Percentiles rank a stretch among this genome's conserved stretches.
phyloP scores from a whole-genome alignment of 2,888 invertebrate species.

The Hyalella azteca region DNA sequence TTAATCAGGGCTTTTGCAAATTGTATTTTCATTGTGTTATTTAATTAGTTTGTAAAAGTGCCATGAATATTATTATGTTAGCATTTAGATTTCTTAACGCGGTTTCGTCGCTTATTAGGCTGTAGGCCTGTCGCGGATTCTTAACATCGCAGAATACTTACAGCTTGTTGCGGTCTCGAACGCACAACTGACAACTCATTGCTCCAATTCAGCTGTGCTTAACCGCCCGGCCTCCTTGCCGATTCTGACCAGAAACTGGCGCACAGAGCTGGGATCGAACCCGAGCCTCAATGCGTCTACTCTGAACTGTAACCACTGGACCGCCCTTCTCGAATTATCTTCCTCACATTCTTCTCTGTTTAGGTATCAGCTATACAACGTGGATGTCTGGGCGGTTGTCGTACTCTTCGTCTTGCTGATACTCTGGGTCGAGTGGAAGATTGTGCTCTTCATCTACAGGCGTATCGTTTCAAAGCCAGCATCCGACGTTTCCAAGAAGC shows the following conservation, averaged over 20 bases:
- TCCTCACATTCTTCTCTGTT: background rate
- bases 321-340: background rate
- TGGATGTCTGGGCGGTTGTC: slow-evolving; percentile 5
- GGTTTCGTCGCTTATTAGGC: too few relatives aligned
- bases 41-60: too few relatives aligned
- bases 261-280: background rate
- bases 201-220: background rate
- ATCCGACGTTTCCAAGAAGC: background rate
- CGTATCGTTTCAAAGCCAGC: background rate
- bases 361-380: slow-evolving; percentile 31
- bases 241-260: background rate
- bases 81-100: too few relatives aligned
- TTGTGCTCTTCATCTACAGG: background rate
- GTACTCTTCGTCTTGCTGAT: background rate
- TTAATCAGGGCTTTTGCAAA: too few relatives aligned
- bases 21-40: too few relatives aligned
- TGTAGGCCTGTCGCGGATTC: too few relatives aligned
- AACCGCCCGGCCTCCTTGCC: too few relatives aligned
- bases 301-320: background rate
- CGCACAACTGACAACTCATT: background rate
- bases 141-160: background rate
- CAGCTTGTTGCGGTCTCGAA: background rate
- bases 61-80: too few relatives aligned
- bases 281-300: background rate
- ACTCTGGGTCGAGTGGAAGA: background rate